A percentile compares a stretch with the other conserved stretches of the same genome.
Evolutionary conservation across 2,113 vertebrate genomes (phyloP).

Genomic region (Baryphthengus martii): DNA sequence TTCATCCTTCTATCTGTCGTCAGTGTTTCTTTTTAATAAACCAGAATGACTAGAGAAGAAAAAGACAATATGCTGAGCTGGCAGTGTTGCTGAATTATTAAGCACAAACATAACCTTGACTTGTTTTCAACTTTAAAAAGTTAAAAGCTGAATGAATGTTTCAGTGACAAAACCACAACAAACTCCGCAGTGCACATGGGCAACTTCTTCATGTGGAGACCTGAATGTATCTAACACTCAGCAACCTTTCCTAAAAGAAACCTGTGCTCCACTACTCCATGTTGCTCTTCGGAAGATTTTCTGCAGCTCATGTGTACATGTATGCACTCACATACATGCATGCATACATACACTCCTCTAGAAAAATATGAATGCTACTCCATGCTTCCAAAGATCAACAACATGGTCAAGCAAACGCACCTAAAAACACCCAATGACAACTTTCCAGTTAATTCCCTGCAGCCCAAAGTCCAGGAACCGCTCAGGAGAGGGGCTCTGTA

Average conservation of each 20-base stretch:
- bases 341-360: background rate
- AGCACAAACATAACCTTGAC: slow-evolving; percentile 63
- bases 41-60: slow-evolving; percentile 29
- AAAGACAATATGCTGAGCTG: slow-evolving; percentile 54
- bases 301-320: background rate
- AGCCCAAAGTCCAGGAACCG: background rate
- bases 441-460: background rate
- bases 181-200: background rate
- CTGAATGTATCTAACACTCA: background rate
- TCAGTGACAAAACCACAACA: slow-evolving; percentile 26
- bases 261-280: background rate
- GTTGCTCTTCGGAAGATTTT: background rate
- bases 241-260: background rate
- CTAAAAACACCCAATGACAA: background rate
- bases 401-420: background rate
- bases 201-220: background rate
- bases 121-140: slow-evolving; percentile 41
- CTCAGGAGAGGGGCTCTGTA: background rate
- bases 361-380: background rate
- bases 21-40: slow-evolving; percentile 52
- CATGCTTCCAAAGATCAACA: background rate
- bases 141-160: slow-evolving; percentile 15
- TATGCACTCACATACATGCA: background rate
- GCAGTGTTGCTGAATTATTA: slow-evolving; percentile 46
- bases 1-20: background rate